Percentiles rank a stretch among this genome's conserved stretches.
phyloP scores from a whole-genome alignment of 2,797 vertebrate species.

The Anguilla obscura region DNA sequence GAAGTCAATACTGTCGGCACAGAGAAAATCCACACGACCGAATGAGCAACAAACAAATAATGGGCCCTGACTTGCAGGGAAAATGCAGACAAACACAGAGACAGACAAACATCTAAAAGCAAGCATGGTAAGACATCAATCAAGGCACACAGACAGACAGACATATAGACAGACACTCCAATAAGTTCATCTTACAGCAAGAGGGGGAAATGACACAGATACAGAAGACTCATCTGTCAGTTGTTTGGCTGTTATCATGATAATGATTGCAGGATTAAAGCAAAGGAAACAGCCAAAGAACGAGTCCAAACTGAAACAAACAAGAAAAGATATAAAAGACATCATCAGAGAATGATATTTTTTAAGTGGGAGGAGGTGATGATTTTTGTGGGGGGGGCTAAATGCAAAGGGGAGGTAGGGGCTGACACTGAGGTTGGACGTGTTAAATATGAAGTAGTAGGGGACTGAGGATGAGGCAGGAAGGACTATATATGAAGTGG shows the following conservation, averaged over 20 bases:
- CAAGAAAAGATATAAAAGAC: background rate
- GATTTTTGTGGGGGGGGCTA: background rate
- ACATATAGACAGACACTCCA: constrained; percentile 61
- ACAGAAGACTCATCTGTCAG: constrained; percentile 23
- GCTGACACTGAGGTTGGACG: background rate
- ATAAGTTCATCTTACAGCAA: constrained; percentile 19
- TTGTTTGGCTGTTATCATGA: constrained; percentile 32
- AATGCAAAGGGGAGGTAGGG: background rate
- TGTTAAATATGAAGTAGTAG: too few relatives aligned
- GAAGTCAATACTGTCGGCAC: constrained; percentile 1
- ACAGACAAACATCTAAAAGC: constrained; percentile 29
- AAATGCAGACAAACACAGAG: constrained; percentile 6
- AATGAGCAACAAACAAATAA: constrained; percentile 36
- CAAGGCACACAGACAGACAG: constrained; percentile 55
- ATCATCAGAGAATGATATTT: constrained; percentile 25
- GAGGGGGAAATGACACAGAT: constrained; percentile 37
- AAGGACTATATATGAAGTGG: background rate
- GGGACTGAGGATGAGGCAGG: background rate
- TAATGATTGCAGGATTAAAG: constrained; percentile 32
- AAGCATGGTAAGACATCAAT: constrained; percentile 57
- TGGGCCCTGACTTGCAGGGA: constrained; percentile 12
- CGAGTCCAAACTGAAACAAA: background rate
- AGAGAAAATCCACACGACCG: constrained; percentile 29
- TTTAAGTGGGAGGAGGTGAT: background rate
- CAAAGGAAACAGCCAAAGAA: too few relatives aligned